Conservation (phyloP, 1,140 invertebrate species). For the Onthophagus taurus region DNA sequence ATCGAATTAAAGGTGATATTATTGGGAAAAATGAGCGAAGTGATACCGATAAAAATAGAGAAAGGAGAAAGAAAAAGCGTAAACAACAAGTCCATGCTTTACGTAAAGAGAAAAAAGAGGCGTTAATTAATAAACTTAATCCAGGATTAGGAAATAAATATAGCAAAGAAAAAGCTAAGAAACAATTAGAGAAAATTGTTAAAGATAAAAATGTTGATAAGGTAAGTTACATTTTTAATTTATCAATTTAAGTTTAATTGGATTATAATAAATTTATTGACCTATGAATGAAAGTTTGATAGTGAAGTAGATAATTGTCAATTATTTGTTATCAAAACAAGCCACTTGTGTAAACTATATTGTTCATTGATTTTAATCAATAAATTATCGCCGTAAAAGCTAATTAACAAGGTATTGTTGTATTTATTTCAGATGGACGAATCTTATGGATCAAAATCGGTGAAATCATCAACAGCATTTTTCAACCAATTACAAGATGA, state of each 20-base stretch:
- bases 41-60: slow-evolving; percentile 81
- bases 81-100: slow-evolving; percentile 52
- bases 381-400: no score
- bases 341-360: no score
- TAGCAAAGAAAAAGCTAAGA: slow-evolving; percentile 45
- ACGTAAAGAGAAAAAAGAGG: slow-evolving; percentile 45
- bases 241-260: background rate
- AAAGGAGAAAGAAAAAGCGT: slow-evolving; percentile 78
- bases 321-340: no score
- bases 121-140: slow-evolving; percentile 35
- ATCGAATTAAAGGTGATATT: slow-evolving; percentile 65
- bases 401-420: background rate
- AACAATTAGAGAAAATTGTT: slow-evolving; percentile 48
- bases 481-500: slow-evolving; percentile 74
- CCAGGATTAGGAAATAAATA: slow-evolving; percentile 50
- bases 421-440: slow-evolving; percentile 38
- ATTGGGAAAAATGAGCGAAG: slow-evolving; percentile 71
- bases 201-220: slow-evolving; percentile 55
- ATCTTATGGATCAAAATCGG: slow-evolving; percentile 41
- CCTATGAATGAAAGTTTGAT: no score
- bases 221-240: slow-evolving; percentile 27
- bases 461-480: slow-evolving; percentile 75
- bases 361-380: no score
- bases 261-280: no score
- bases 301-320: no score